phyloP scores from a whole-genome alignment of 2,888 invertebrate genomes.

The Lamellibrachia columna region DNA sequence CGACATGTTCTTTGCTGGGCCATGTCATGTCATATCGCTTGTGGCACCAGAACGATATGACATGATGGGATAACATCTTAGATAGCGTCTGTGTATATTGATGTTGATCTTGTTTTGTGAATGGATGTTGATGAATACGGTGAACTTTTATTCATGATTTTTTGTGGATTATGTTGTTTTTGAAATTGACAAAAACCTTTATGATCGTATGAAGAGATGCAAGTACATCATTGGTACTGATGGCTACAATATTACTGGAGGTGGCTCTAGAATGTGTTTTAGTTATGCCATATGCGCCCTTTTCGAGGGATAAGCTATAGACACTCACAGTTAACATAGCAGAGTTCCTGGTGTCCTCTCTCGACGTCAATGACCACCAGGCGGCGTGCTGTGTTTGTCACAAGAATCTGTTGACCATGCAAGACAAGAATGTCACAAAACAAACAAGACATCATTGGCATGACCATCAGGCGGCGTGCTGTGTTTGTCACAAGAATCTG shows the following conservation, averaged over 20 bases:
- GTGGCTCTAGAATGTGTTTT: too few relatives aligned
- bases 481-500: slow-evolving; percentile 68
- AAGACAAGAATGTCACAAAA: neutral
- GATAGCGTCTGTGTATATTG: neutral
- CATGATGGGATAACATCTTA: neutral
- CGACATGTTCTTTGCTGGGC: neutral
- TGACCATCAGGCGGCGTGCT: slow-evolving; percentile 55
- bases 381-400: slow-evolving; percentile 67
- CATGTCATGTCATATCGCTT: neutral
- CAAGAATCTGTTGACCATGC: slow-evolving; percentile 63
- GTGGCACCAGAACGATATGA: neutral
- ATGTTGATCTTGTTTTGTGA: too few relatives aligned
- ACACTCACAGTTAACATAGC: slow-evolving; percentile 67
- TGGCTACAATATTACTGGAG: too few relatives aligned
- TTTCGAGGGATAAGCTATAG: neutral
- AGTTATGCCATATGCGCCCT: too few relatives aligned
- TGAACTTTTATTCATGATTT: too few relatives aligned
- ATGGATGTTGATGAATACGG: too few relatives aligned
- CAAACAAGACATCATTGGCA: neutral
- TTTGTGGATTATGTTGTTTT: too few relatives aligned
- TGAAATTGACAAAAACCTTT: too few relatives aligned
- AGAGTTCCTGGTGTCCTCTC: slow-evolving; percentile 66
- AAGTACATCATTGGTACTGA: too few relatives aligned
- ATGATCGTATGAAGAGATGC: too few relatives aligned
- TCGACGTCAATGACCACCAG: slow-evolving; percentile 69